Percentiles rank a stretch among this genome's conserved stretches.
Evolutionary conservation across 2,797 vertebrate genomes (phyloP).

Genomic region (Pseudotriccus pelzelni): DNA sequence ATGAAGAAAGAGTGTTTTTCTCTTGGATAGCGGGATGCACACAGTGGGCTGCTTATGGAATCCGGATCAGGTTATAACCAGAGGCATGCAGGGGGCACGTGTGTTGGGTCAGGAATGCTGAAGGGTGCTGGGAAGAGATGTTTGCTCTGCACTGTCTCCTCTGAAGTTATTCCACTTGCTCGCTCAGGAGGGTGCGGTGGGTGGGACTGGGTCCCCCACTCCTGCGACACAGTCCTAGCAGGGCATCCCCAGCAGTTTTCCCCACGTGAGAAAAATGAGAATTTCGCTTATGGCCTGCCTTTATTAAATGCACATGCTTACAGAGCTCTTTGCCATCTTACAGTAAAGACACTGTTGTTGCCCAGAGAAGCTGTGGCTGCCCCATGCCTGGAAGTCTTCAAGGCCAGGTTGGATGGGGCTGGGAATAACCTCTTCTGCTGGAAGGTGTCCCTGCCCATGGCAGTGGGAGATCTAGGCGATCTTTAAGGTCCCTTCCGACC

Average conservation of each 20-base stretch:
- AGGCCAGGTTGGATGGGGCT: neutral
- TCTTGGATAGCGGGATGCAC: accelerated
- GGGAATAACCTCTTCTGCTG: neutral
- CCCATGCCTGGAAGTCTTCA: neutral
- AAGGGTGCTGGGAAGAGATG: neutral
- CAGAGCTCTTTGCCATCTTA: neutral
- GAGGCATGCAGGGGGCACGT: neutral
- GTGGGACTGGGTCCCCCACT: accelerated
- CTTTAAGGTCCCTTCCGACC: neutral
- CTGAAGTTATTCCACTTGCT: neutral
- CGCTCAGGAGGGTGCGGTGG: neutral
- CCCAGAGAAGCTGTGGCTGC: neutral
- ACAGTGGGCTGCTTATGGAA: neutral
- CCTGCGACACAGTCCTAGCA: neutral
- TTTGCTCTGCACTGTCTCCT: neutral
- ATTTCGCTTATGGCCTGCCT: neutral
- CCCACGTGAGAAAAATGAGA: accelerated
- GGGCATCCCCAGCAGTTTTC: neutral
- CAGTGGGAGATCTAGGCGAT: neutral
- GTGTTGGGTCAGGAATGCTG: neutral
- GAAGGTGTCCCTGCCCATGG: neutral
- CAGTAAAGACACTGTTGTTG: neutral
- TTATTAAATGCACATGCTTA: accelerated
- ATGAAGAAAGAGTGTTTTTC: accelerated
- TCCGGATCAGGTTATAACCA: neutral